Base-by-base conservation (phyloP, 2,888 invertebrate genomes). In the Scaeva pyrastri region DNA sequence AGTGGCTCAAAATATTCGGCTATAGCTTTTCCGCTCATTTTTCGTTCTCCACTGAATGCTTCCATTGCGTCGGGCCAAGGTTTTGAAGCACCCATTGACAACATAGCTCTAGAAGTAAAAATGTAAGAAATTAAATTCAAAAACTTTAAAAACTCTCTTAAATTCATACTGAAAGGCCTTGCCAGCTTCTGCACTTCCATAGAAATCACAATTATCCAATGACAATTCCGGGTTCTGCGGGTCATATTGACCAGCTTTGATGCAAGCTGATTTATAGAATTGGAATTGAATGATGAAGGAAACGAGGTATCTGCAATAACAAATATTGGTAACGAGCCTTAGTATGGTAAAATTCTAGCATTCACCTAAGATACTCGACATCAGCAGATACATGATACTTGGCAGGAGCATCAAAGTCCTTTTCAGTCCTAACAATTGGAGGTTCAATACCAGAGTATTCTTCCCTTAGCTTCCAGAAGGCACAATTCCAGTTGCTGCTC, bases 21-120 rank as follows among this genome's bases (percentile, higher is more conserved):
- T 0, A 97, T 93, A 0, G 96, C 96, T 72, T 94, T 94, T 14
- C 96, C 96, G 83, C 95, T 94, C 96, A 97, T 96, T 73, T 93
- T 93, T 89, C 96, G 93, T 90, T 95, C 95, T 0, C 97, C 97
- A 0, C 97, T 97, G 39, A 97, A 93, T 10, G 94, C 94, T 91
- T 97, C 95, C 94, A 98, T 95, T 79, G 97, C 97, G 88, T 97
- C 97, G n/a, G 95, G 95, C 97, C 97, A 97, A 1, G 96, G 96
- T 88, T 94, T 94, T 0, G 96, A 96, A 0, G 95, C 94, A 2
- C 96, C 96, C 94, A 96, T 92, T 85, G 94, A 94, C 39, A 96
- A 92, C 95, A 96, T 95, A 88, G 94, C 94, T 14, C 96, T 96
- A 10, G 10, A 14, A 4, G 43, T 2, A 10, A 11, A 14, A 4